Evolutionary conservation across 2,888 invertebrate genomes (phyloP), one percentile per base, ranked within the genome.

Genomic region (Panopea generosa): DNA sequence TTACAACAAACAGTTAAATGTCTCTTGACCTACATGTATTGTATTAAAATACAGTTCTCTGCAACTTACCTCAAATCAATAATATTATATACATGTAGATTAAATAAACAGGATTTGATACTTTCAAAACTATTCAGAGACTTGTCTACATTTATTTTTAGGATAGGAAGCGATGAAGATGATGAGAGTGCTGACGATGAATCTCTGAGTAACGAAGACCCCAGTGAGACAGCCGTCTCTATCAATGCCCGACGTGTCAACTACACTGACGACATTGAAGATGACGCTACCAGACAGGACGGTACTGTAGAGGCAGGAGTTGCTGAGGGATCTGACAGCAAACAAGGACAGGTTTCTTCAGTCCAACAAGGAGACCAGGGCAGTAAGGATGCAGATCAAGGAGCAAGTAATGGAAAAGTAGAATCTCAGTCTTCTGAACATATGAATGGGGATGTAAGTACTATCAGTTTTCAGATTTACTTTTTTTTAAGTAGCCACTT

Each of bases 131-230:
- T n/a, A n/a, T n/a, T n/a, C n/a, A n/a, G n/a, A n/a, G n/a, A n/a
- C n/a, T n/a, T n/a, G n/a, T n/a, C n/a, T n/a, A n/a, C n/a, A n/a
- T n/a, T n/a, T n/a, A n/a, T n/a, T n/a, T 77, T 7, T 67, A 92
- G 91, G 65, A 92, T 92, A 80, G 92, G 92, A 40, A 92, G 91
- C 84, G 92, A 92, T 85, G 91, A 92, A 65, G 92, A 92, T 85
- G 91, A 91, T 63, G 89, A 89, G 56, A 90, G 89, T 69, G 88
- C 85, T n/a, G 88, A 89, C 67, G 87, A 89, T 73, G 89, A 90
- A 76, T 87, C 89, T 45, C 86, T 86, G 61, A 89, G 88, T 75
- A 84, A 87, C n/a, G 91, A 88, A 60, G 90, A 90, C 57, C 89
- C 90, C 2, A 88, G 89, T 29, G 90, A 90, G 62, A 90, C 90